Evolutionary conservation across 2,888 invertebrate species (phyloP).

Genomic region (Campoletis raptor): DNA sequence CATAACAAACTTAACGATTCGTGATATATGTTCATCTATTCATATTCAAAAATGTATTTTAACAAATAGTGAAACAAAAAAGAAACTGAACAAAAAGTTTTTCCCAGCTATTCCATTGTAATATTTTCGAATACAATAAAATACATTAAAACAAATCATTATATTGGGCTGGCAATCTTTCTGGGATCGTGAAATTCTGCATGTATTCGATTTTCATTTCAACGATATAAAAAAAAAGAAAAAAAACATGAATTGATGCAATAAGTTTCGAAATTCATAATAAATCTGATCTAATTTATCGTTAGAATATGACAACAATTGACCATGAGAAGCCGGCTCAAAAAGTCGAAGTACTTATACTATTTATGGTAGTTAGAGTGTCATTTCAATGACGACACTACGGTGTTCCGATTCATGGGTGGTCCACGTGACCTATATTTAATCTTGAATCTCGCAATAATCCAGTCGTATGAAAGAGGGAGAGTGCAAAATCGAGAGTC

Average conservation of each 20-base stretch:
- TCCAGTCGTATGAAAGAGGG: neutral
- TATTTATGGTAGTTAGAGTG: neutral
- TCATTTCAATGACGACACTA: neutral
- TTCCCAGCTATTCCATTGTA: neutral
- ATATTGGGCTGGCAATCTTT: neutral
- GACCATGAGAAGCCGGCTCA: neutral
- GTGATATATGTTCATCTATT: too few relatives aligned
- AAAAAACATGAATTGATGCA: neutral
- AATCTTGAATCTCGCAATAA: constrained; percentile 19
- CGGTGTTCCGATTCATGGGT: neutral
- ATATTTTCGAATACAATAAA: neutral
- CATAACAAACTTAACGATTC: too few relatives aligned
- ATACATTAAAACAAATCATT: neutral
- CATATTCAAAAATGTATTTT: neutral
- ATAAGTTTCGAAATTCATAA: neutral
- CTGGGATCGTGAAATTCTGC: neutral
- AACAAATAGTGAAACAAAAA: neutral
- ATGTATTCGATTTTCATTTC: neutral
- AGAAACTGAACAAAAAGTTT: neutral
- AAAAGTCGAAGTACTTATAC: neutral
- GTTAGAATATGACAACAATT: neutral
- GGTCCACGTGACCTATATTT: constrained; percentile 28
- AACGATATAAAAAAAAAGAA: neutral
- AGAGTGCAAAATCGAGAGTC: constrained; percentile 30
- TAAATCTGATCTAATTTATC: neutral